Evolutionary conservation across 1,140 invertebrate species (phyloP).

Genomic region (Theocolax elegans): DNA sequence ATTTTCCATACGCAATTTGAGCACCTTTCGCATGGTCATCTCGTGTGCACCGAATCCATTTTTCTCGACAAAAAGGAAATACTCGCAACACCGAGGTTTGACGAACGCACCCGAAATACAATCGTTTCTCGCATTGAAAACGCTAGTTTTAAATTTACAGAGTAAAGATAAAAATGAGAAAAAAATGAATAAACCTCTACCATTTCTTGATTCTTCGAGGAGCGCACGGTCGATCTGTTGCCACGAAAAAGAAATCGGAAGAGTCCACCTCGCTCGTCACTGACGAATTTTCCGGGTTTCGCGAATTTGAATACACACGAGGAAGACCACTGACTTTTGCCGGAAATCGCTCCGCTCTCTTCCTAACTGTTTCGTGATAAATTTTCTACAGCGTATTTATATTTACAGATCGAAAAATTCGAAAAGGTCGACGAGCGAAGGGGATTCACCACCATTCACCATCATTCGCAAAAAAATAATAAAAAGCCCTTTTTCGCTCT

Average conservation of each 20-base stretch:
- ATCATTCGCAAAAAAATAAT: too few relatives aligned
- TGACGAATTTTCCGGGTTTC: conserved; percentile 27
- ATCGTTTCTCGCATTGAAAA: conserved; percentile 6
- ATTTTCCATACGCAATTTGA: conserved; percentile 3
- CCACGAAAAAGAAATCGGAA: too few relatives aligned
- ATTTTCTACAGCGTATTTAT: conserved; percentile 31
- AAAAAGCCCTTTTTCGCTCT: conserved; percentile 15
- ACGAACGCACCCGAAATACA: conserved; percentile 27
- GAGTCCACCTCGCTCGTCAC: conserved; percentile 9
- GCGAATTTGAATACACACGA: conserved; percentile 25
- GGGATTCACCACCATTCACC: conserved; percentile 4
- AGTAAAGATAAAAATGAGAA: conserved; percentile 36
- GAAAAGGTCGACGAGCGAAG: conserved; percentile 10
- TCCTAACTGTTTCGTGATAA: conserved; percentile 12
- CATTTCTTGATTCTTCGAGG: not conserved
- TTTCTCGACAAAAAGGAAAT: not conserved
- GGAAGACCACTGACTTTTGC: conserved; percentile 35
- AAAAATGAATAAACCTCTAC: conserved; percentile 10
- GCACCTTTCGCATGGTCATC: not conserved
- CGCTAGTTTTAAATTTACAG: conserved; percentile 31
- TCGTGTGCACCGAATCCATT: not conserved
- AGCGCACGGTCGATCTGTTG: conserved; percentile 5
- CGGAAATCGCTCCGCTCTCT: conserved; percentile 11
- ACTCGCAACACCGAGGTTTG: too few relatives aligned
- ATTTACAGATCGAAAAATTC: conserved; percentile 33